Conservation (phyloP, 2,888 invertebrate genomes). For the Aphodius granarius region DNA sequence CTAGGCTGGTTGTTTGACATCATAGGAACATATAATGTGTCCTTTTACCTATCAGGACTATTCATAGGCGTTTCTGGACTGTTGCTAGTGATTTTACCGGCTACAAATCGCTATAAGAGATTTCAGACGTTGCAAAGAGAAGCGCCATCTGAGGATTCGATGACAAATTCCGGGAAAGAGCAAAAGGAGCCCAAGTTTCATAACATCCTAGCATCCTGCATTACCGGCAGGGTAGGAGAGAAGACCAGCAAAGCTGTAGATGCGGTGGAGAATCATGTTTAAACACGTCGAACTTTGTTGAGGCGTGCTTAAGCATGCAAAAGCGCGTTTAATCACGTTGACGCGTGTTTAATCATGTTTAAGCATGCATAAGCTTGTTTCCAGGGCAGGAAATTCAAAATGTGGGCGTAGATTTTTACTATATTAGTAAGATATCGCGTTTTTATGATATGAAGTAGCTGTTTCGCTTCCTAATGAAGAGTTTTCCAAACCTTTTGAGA, state of each 20-base stretch:
- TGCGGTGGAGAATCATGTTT: neutral
- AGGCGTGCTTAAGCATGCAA: too few relatives aligned
- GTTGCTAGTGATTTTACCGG: slow-evolving; percentile 57
- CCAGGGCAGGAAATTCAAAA: neutral
- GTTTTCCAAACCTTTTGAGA: neutral
- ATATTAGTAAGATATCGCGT: neutral
- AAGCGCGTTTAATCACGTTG: too few relatives aligned
- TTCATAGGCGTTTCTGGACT: slow-evolving; percentile 78
- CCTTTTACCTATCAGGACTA: slow-evolving; percentile 79
- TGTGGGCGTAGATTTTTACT: slow-evolving; percentile 8
- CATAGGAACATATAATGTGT: slow-evolving; percentile 74
- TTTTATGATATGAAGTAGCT: neutral
- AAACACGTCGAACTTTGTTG: too few relatives aligned
- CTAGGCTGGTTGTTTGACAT: slow-evolving; percentile 82
- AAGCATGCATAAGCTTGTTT: too few relatives aligned
- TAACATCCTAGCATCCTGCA: slow-evolving; percentile 40
- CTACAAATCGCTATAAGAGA: slow-evolving; percentile 46
- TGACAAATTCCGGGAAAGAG: slow-evolving; percentile 27
- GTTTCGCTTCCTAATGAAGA: neutral
- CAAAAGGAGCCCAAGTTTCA: slow-evolving; percentile 40
- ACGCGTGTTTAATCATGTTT: too few relatives aligned
- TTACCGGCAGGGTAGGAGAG: slow-evolving; percentile 39
- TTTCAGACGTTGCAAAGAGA: slow-evolving; percentile 44
- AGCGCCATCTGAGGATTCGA: slow-evolving; percentile 40
- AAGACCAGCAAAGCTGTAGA: neutral